Evolutionary conservation across 2,888 invertebrate species (phyloP), one percentile per base, ranked within the genome.

Genomic region (Sphaeridia pumilis): DNA sequence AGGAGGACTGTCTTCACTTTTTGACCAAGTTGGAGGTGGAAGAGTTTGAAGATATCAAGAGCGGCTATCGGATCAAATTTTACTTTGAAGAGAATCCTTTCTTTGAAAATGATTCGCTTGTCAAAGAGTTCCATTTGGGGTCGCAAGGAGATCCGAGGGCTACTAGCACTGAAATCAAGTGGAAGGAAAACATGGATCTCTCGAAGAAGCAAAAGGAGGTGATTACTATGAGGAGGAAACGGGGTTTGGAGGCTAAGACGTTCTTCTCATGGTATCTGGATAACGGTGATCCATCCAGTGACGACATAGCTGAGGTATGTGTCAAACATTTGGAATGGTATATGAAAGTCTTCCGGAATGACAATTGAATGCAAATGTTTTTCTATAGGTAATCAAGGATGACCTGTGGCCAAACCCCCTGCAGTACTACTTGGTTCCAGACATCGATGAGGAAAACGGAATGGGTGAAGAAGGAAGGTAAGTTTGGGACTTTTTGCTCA

Each of bases 361-460:
- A 24, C 7, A 35, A 25, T 38, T 34, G 22, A 12, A 20, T 21
- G 4, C 24, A 34, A n/a, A 52, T 47, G 42, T 31, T 28, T 42
- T 54, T 46, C 42, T 66, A 66, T 58, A 75, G 74, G 75, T 83
- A 46, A 82, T 85, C 64, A 88, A 87, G 72, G 88, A 89, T 69
- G 88, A 88, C 69, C 78, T 88, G 70, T 88, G 86, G 85, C 82
- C 84, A 46, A 88, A 88, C 73, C 87, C 88, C 43, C 74, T 79
- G 34, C 77, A 88, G 75, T 89, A 88, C 76, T 87, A 83, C 72
- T 72, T 87, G 64, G 76, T 78, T 57, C 82, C 84, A 59, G 85
- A 85, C 69, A 80, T 83, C 67, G 83, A 83, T 65, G 79, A 80
- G 54, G 82, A 83, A 67, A 82, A 82, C 67, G 82, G 81, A 17